Conservation (phyloP, 2,888 invertebrate genomes). For the Aphrophora alni region DNA sequence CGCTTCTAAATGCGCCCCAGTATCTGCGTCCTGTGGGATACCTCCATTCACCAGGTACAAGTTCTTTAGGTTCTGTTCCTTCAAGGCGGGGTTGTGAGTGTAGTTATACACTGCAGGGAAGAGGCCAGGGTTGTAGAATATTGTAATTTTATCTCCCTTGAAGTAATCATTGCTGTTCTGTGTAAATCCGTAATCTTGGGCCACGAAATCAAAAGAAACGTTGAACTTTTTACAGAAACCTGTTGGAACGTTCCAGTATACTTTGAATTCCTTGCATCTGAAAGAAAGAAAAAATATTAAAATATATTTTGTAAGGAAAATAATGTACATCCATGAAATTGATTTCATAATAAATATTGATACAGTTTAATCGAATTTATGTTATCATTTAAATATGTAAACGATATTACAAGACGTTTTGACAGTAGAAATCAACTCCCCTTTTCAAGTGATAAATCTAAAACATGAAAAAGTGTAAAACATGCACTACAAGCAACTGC, state of each 20-base stretch:
- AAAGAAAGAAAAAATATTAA: too few relatives aligned
- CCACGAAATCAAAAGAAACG: background rate
- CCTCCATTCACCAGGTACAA: background rate
- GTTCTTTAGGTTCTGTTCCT: background rate
- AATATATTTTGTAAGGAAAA: too few relatives aligned
- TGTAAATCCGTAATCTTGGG: background rate
- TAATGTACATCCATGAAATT: too few relatives aligned
- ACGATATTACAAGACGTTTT: too few relatives aligned
- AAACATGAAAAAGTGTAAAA: too few relatives aligned
- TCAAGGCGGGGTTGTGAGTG: background rate
- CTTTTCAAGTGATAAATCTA: too few relatives aligned
- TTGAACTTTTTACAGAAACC: background rate
- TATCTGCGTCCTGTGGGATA: background rate
- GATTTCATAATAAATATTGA: too few relatives aligned
- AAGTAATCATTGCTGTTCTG: background rate
- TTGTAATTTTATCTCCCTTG: background rate
- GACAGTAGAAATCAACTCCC: too few relatives aligned
- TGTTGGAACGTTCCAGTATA: background rate
- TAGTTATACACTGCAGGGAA: background rate
- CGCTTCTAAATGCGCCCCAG: background rate
- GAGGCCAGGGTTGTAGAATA: background rate
- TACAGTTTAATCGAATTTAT: too few relatives aligned
- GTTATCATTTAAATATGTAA: too few relatives aligned
- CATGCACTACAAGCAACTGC: too few relatives aligned
- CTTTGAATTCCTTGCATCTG: slow-evolving; percentile 1